Evolutionary conservation across 2,113 vertebrate species (phyloP), one percentile per base, ranked within the genome.

Genomic region (Oncorhynchus gorbuscha): DNA sequence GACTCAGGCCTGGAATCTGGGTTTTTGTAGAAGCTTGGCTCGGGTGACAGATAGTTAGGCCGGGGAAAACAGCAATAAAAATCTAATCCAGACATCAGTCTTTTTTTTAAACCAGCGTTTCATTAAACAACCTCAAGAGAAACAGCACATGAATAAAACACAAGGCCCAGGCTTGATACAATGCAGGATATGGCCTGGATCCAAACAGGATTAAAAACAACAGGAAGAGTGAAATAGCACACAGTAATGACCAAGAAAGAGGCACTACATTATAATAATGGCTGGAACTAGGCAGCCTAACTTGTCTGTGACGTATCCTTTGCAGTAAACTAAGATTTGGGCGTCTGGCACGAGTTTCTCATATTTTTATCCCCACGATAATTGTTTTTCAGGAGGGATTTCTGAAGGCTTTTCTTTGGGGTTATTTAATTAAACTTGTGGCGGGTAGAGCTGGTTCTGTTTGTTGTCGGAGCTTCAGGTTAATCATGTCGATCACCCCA

Each of bases 61-160:
- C 32, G 39, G 70, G 69, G 62, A 85, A 55, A 55, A 71, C 22
- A n/a, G 81, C 79, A 79, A 81, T 88, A 85, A 88, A 55, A 89
- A 76, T 69, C 81, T 22, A 70, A 81, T 73, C 74, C 76, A 83
- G 80, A 73, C 69, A 79, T 39, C 39, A 39, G 39, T 39, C 39
- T 83, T 78, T 35, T 35, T 67, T 14, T 62, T 62, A 8, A 16
- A 72, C 75, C 71, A 7, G 69, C 2, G 77, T 84, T 87, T 86
- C 82, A 87, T 91, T 87, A 90, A 90, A 89, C 84, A 85, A 89
- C 82, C 88, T 89, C 78, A 49, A 83, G 78, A 69, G 72, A 84
- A 84, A 65, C 68, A 30, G 73, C 51, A 80, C 75, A 86, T 84
- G 75, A 87, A 86, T 86, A 80, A 89, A 89, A 90, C 81, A 90